Percentiles rank a stretch among this genome's conserved stretches.
These are phyloP conservation scores for Ophion obscuratus DNA, from an alignment of 2,888 invertebrate species.

Conservation along the genomic window DNA sequence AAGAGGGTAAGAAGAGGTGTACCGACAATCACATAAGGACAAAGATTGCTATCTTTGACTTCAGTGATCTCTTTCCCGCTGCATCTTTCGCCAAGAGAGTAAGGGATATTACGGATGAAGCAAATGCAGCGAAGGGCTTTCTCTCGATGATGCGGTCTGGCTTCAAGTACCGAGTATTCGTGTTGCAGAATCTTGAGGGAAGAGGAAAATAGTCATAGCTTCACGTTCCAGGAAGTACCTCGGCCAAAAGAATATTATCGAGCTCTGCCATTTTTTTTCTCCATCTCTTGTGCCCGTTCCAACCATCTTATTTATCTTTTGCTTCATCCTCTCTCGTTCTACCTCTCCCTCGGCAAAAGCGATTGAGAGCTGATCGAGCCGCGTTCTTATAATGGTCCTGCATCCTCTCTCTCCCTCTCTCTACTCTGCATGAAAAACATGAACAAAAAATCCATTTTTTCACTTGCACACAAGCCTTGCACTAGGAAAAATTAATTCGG, in stretches of 20 bases:
- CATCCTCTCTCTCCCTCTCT: slow-evolving; percentile 28
- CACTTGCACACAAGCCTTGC: background rate
- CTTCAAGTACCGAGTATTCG: slow-evolving; percentile 10
- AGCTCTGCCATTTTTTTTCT: slow-evolving; percentile 58
- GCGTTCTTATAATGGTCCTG: slow-evolving; percentile 46
- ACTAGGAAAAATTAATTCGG: slow-evolving; percentile 2
- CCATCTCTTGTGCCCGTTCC: slow-evolving; percentile 27
- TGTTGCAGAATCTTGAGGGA: slow-evolving; percentile 29
- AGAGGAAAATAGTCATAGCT: slow-evolving; percentile 70
- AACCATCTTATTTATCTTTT: too few relatives aligned
- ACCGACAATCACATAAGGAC: background rate
- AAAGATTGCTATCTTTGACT: background rate
- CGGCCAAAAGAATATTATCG: slow-evolving; percentile 66
- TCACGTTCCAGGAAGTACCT: slow-evolving; percentile 79
- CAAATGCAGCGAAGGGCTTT: slow-evolving; percentile 3
- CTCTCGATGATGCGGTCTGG: slow-evolving; percentile 13
- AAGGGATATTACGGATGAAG: slow-evolving; percentile 1
- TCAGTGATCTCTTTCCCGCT: background rate
- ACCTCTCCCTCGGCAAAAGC: slow-evolving; percentile 48
- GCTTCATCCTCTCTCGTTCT: slow-evolving; percentile 15
- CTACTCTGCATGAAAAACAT: background rate
- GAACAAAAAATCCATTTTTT: background rate
- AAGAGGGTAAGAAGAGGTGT: background rate
- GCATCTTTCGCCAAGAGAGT: background rate
- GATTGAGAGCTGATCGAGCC: slow-evolving; percentile 25